Evolutionary conservation across 2,113 vertebrate genomes (phyloP), one percentile per base, ranked within the genome.

Genomic region (Chionis minor): DNA sequence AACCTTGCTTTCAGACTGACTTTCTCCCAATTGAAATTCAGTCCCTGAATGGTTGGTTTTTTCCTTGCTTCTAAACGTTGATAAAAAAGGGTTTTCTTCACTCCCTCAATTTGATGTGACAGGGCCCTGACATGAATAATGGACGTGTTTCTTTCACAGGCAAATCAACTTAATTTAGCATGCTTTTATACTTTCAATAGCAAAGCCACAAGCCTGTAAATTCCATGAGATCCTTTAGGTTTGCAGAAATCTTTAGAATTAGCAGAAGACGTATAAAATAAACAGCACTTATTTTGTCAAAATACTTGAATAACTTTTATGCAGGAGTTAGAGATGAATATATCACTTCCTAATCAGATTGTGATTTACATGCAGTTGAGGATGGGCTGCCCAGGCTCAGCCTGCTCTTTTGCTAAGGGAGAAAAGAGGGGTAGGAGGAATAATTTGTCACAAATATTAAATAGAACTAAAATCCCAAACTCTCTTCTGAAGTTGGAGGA

Each of bases 141-240:
- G 99, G 99, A 99, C 99, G 97, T 98, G 94, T 93, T 98, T 99
- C 98, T 99, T 99, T 99, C 99, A 99, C 99, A 99, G 99, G 99
- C 99, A 99, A 99, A 99, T 99, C 99, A 99, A 99, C 99, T 99
- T 99, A 99, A 99, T 99, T 99, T 99, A 99, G 98, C 99, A 99
- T 99, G 98, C 98, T 99, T 99, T 99, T 99, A 98, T 98, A 98
- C 98, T 98, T 98, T 99, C 98, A 99, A 99, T 99, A 96, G 99
- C 98, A 98, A 98, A 99, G 99, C 98, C 98, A 98, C 98, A 99
- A 99, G 99, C 98, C 98, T 98, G 97, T 98, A 98, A 99, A 99
- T 99, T 99, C 99, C 99, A 99, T 98, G 98, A 99, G 98, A 99
- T 98, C 98, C 98, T 98, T 98, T 98, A 98, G 98, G 98, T 98